Evolutionary conservation across 2,888 invertebrate species (phyloP), one percentile per base, ranked within the genome.

Genomic region (Hyposoter didymator): DNA sequence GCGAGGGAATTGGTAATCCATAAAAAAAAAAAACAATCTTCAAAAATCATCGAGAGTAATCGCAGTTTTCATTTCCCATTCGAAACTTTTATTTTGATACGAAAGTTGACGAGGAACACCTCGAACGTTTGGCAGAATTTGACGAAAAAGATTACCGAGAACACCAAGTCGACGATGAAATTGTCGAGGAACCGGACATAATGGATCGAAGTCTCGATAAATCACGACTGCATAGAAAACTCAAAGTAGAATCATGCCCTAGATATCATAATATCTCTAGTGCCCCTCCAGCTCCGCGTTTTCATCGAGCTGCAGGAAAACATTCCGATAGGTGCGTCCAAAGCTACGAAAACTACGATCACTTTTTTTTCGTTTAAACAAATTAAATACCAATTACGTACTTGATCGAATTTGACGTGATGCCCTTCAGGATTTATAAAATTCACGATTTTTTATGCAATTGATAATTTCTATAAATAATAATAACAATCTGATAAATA

Each of bases 161-260:
- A 22, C 89, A 90, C 17, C 91, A 91, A 75, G 89, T 88, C 12
- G 90, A 90, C 28, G 91, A 91, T 59, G 91, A 91, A 67, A 84
- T 89, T 39, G 91, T 91, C 62, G 91, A 91, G n/a, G 91, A 91
- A 82, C 89, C 90, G 7, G 91, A 90, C 64, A 69, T 73, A 12
- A 62, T 79, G 19, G 81, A 78, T 35, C 67, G 81, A 22, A 80
- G 70, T 7, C 32, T 66, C 43, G 80, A 85, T 19, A 64, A 59
- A 39, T 78, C 74, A 28, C 78, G 69, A 35, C 43, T 47, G 22
- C 81, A 69, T n/a, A 67, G 84, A 49, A 87, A 84, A 82, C 59
- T 72, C 17, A 69, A 66, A 28, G 64, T 35, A 10, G 80, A 86
- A 32, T n/a, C 79, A 22, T 19, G 17, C 43, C 19, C 28, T n/a